A percentile compares a stretch with the other conserved stretches of the same genome.
Conservation (phyloP, 2,797 vertebrate genomes). For the Dendrocincla tyrannina region DNA sequence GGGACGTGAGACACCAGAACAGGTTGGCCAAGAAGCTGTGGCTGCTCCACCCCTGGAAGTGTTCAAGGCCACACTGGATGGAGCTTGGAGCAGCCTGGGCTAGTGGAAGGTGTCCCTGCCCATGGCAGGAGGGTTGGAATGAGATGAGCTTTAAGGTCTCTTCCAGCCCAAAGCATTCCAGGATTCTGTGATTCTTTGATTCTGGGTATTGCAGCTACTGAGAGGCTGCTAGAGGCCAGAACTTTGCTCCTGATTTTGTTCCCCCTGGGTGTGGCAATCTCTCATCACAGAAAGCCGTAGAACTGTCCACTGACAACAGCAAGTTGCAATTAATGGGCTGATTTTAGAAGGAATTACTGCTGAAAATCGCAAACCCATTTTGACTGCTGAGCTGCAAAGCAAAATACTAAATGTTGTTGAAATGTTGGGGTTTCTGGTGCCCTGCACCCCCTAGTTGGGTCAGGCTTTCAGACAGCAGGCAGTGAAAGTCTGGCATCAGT, state of each 20-base stretch:
- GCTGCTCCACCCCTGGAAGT: not conserved
- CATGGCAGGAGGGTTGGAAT: not conserved
- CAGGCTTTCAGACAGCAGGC: not conserved
- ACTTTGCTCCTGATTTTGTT: not conserved
- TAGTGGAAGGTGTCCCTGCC: not conserved
- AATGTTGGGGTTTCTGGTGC: not conserved
- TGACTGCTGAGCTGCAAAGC: not conserved
- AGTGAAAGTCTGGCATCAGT: not conserved
- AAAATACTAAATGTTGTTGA: fast-evolving
- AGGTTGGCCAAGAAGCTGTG: not conserved
- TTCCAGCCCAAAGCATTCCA: not conserved
- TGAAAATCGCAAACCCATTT: not conserved
- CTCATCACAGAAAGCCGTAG: not conserved
- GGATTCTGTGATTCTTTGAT: not conserved
- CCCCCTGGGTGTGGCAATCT: not conserved
- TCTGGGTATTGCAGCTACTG: not conserved
- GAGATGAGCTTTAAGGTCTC: not conserved
- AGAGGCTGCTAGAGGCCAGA: not conserved
- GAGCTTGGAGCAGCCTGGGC: fast-evolving
- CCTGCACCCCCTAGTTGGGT: not conserved
- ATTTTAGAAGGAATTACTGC: not conserved
- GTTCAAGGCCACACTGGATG: fast-evolving
- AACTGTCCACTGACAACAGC: not conserved
- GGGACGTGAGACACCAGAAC: fast-evolving
- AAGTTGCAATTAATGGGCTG: not conserved